phyloP scores from a whole-genome alignment of 2,888 invertebrate genomes.

The Pristionchus fissidentatus region DNA sequence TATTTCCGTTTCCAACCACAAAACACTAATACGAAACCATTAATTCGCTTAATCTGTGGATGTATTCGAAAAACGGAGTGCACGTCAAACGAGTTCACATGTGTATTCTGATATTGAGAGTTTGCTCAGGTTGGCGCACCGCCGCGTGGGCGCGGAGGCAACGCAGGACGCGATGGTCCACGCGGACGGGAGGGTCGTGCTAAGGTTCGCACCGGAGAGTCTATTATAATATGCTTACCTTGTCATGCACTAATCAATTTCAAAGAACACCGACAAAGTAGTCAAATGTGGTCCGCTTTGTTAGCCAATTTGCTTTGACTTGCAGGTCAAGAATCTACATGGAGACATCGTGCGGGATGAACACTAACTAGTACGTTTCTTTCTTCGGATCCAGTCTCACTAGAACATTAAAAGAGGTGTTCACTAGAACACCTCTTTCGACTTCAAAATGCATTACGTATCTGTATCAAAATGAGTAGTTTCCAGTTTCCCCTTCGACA shows the following conservation, averaged over 20 bases:
- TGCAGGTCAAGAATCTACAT: slow-evolving; percentile 32
- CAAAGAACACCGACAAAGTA: not conserved
- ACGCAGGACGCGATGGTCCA: slow-evolving; percentile 8
- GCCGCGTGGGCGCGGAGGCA: slow-evolving; percentile 7
- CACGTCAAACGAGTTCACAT: too few relatives aligned
- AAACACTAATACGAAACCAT: too few relatives aligned
- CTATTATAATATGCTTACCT: not conserved
- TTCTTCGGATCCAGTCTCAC: too few relatives aligned
- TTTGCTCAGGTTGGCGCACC: not conserved
- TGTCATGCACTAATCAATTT: not conserved
- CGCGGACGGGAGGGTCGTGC: slow-evolving; percentile 11
- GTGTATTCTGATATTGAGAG: not conserved
- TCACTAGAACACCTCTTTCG: too few relatives aligned
- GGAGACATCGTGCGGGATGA: slow-evolving; percentile 22
- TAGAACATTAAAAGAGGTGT: too few relatives aligned
- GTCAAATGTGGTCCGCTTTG: not conserved
- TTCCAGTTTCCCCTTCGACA: slow-evolving; percentile 40
- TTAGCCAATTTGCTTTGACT: not conserved
- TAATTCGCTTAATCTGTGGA: too few relatives aligned
- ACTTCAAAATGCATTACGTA: too few relatives aligned
- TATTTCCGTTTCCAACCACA: too few relatives aligned
- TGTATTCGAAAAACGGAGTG: too few relatives aligned
- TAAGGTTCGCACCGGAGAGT: not conserved
- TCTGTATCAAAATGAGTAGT: not conserved
- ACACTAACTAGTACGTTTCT: not conserved